Conservation (phyloP, 30 jellyfish, hydroid and myxozoan genomes). For the Phacellophora camtschatica region DNA sequence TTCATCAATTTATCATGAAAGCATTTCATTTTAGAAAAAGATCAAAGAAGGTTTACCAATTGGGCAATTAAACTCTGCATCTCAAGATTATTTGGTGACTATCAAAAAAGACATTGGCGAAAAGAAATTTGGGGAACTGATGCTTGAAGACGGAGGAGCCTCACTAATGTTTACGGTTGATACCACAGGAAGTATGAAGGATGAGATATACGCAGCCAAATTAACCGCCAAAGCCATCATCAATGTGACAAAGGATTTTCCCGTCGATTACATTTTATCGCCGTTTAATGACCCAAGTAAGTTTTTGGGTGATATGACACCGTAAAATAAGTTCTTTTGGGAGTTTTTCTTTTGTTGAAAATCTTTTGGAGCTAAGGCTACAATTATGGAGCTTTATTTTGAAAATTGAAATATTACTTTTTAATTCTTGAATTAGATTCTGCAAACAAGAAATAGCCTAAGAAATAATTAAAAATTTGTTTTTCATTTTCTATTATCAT, state of each 20-base stretch:
- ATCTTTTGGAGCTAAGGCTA: too few species aligned
- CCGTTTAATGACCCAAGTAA: slow-evolving; percentile 85
- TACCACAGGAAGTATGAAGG: slow-evolving; percentile 86
- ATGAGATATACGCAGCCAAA: slow-evolving; percentile 71
- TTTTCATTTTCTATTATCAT: too few species aligned
- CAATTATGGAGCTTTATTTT: too few species aligned
- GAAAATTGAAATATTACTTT: too few species aligned
- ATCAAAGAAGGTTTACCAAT: slow-evolving; percentile 80
- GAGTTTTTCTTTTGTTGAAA: too few species aligned
- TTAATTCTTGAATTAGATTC: too few species aligned
- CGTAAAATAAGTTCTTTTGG: too few species aligned
- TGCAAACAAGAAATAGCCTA: too few species aligned
- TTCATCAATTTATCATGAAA: too few species aligned
- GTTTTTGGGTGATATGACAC: too few species aligned
- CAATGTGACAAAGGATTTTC: slow-evolving; percentile 36
- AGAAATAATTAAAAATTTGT: too few species aligned
- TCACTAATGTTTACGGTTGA: slow-evolving; percentile 77
- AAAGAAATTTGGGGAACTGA: slow-evolving; percentile 49
- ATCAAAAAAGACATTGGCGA: slow-evolving; percentile 58
- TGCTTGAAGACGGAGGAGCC: slow-evolving; percentile 56
- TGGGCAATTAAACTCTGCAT: slow-evolving; percentile 62
- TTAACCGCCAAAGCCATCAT: slow-evolving; percentile 53
- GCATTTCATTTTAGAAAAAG: slow-evolving; percentile 69
- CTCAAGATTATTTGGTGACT: slow-evolving; percentile 43
- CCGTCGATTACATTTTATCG: slow-evolving; percentile 76